Base-by-base conservation (phyloP, 2,888 invertebrate species). In the Heliconius charithonia region DNA sequence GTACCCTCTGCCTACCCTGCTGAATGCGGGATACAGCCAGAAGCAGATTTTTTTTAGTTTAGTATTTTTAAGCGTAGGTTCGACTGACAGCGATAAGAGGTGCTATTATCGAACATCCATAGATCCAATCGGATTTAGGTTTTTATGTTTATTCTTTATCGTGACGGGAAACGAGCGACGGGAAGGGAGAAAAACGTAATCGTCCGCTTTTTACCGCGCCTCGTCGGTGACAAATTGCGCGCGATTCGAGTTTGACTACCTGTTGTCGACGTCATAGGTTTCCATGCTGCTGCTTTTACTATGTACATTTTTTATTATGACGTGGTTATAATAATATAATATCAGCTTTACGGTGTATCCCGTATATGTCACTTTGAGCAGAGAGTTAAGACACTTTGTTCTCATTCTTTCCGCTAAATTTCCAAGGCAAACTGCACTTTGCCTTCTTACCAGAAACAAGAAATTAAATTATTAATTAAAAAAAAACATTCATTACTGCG, bases 141-240 rank as follows among this genome's bases (percentile, higher is more conserved):
- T 82, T 81, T 82, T 83, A 80, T 80, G 79, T 73, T 51, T 80
- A 78, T 82, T 79, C 79, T 81, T 83, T 82, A 82, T 79, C 79
- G 80, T 81, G 84, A 84, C 83, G 83, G 84, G 84, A 84, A 83
- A 80, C 79, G 80, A 71, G 62, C 78, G 82, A 82, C 83, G 81
- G 83, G 82, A 83, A 83, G 83, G 81, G 80, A 83, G 83, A 83
- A 82, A 81, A 83, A 81, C 81, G 82, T 83, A 82, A 82, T 83
- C 67, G 82, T 22, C 76, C 75, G 75, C 80, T 82, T 82, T 82
- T 82, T 80, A 79, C 80, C 66, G 76, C 82, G 78, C 75, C 41
- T 62, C 77, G 81, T 65, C 82, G 81, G 79, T 80, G 83, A 83
- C 83, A 82, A 82, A 82, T 82, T 76, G 78, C 82, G 32, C 41